Evolutionary conservation across 2,797 vertebrate genomes (phyloP).

Genomic region (Sebastiscus tertius): DNA sequence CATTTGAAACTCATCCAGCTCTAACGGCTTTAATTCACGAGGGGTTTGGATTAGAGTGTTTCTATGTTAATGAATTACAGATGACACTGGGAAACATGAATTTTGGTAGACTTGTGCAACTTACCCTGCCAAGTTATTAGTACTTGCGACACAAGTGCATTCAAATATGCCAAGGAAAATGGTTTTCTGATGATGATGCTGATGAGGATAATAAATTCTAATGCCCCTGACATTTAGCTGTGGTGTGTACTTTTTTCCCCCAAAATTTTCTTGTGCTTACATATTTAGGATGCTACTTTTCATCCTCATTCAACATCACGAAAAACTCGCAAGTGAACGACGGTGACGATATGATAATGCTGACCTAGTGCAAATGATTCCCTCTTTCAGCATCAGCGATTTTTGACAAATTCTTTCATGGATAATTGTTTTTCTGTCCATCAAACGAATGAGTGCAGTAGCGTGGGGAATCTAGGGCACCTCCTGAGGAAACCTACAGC

Average conservation of each 20-base stretch:
- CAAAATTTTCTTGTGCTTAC: conserved; percentile 32
- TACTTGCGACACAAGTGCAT: conserved; percentile 24
- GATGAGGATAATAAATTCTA: conserved; percentile 56
- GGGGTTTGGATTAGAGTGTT: conserved; percentile 11
- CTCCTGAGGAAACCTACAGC: conserved; percentile 56
- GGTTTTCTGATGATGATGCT: conserved; percentile 55
- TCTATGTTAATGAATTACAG: conserved; percentile 32
- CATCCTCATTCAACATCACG: conserved; percentile 8
- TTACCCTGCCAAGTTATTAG: conserved; percentile 36
- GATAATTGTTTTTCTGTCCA: conserved; percentile 69
- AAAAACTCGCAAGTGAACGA: conserved; percentile 28
- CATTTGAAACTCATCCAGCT: conserved; percentile 22
- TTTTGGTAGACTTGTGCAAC: conserved; percentile 21
- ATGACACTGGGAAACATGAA: conserved; percentile 29
- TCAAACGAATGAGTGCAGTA: conserved; percentile 63
- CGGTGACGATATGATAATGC: conserved; percentile 38
- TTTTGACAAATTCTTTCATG: conserved; percentile 63
- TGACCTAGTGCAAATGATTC: conserved; percentile 60
- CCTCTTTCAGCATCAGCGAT: conserved; percentile 41
- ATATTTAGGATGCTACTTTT: conserved; percentile 35
- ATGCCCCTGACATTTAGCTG: conserved; percentile 52
- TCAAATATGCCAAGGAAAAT: conserved; percentile 49
- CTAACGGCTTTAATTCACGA: conserved; percentile 9
- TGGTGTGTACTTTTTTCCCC: conserved; percentile 1
- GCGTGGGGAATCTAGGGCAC: conserved; percentile 65